Base-by-base conservation (phyloP, 2,797 vertebrate genomes). In the Anguilla pacifica region DNA sequence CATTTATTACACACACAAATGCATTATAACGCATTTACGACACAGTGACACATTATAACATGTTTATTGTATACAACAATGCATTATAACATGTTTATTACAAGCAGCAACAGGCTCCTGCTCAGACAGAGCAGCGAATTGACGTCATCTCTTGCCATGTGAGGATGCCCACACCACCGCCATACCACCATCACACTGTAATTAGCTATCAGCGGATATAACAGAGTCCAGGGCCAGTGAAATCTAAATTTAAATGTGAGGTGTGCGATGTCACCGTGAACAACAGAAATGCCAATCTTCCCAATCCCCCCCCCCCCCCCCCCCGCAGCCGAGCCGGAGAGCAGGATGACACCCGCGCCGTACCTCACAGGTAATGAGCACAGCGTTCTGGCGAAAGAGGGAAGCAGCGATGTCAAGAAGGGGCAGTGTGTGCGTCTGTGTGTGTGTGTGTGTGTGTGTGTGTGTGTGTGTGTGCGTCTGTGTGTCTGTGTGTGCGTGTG, bases 331-430 rank as follows among this genome's bases (percentile, higher is more conserved):
- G 84, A 91, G 84, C 87, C 88, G 22, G n/a, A 87, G 61, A 72
- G 72, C 51, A 49, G 77, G 55, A 85, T 61, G 22, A 35, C 55
- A 86, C 81, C 81, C 81, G 51, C 53, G 17, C 35, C 85, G 88
- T 67, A 10, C 88, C 88, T 88, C 87, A 88, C 89, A 88, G 89
- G 90, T 91, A 91, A 46, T 86, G 83, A 90, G 84, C 64, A 57
- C 17, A 84, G 88, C 82, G 86, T 87, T 83, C 82, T 72, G 28
- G 25, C 10, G 70, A 31, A 13, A 85, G 88, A 89, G 82, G 39
- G 28, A 84, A 89, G 46, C 88, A 22, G 83, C 74, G 55, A 88
- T 86, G 89, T 91, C 85, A 89, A 89, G 89, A 87, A 87, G 57
- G 3, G 57, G 0, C 0, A 17, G 57, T 61, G 19, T 17, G 57